phyloP scores from a whole-genome alignment of 2,797 vertebrate species.

The Neomorphus geoffroyi region DNA sequence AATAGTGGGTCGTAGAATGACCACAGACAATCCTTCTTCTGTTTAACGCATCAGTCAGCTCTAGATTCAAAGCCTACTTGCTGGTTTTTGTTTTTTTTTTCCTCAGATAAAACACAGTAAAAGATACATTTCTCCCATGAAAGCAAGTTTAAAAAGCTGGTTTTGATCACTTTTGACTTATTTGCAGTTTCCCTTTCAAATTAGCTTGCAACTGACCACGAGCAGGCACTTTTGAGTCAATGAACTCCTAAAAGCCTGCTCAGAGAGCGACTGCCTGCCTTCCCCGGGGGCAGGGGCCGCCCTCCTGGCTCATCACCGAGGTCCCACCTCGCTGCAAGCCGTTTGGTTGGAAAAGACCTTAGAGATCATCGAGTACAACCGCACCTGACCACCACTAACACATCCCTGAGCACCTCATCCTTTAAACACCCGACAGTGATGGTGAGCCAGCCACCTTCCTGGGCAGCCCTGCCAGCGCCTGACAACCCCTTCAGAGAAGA shows the following conservation, averaged over 20 bases:
- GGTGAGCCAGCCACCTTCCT: too few species aligned
- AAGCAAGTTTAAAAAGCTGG: accelerated
- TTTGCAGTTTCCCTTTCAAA: not conserved
- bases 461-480: too few species aligned
- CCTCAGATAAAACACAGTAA: accelerated
- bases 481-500: too few species aligned
- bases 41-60: not conserved
- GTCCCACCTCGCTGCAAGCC: not conserved
- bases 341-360: too few species aligned
- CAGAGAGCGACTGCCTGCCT: not conserved
- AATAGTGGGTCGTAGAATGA: accelerated
- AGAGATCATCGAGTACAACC: too few species aligned
- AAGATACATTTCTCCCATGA: not conserved
- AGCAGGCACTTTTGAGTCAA: not conserved
- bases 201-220: not conserved
- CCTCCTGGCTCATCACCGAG: accelerated
- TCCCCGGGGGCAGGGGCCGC: not conserved
- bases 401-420: too few species aligned
- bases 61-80: not conserved
- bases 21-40: not conserved
- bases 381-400: too few species aligned
- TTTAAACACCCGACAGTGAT: too few species aligned
- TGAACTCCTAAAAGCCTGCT: not conserved
- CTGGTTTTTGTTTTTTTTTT: not conserved
- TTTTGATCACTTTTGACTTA: not conserved